Base-by-base conservation (phyloP, 1,140 invertebrate genomes). In the Plectrocnemia conspersa region DNA sequence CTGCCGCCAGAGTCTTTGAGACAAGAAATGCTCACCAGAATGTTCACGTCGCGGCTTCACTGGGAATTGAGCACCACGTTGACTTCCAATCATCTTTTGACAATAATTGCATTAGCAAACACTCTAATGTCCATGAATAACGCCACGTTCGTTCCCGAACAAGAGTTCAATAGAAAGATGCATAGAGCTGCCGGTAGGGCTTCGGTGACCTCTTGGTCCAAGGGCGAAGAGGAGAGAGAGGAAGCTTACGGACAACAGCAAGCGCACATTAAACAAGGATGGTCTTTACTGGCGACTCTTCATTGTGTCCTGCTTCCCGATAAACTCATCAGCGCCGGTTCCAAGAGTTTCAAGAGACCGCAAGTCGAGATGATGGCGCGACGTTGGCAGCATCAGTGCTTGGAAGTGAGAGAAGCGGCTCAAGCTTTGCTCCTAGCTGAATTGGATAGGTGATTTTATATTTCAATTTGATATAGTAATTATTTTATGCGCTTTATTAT, bases 61-160 rank as follows among this genome's bases (percentile, higher is more conserved):
- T 98, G 95, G 95, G 92, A 97, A 74, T 76, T 98, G 13, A 97
- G 92, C 44, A 91, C 89, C 6, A 93, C 92, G 0, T 70, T 98
- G 11, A 98, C 93, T 0, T 97, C 93, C 2, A 95, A 96, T 70
- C 97, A 99, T 73, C 80, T 99, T 22, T 74, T 98, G 42, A 87
- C 93, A 25, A 85, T 98, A 33, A 91, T 99, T 23, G 88, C 95
- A 13, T 76, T 98, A 21, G 89, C 94, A 7, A 97, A 98, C 71
- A 98, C 97, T 0, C 77, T 99, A 15, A 98, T 98, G 92, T 95
- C 93, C 0, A 97, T 98, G 91, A 94, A 89, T 66, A 93, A 92
- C 65, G 91, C 93, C 21, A 92, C 91, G 15, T 97, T 98, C 68
- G 79, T 91, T 52, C 84, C 87, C 0, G 88, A 91, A 64, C 87